Evolutionary conservation across 2,797 vertebrate species (phyloP), one percentile per base, ranked within the genome.

Genomic region (Hephaestus fuliginosus): DNA sequence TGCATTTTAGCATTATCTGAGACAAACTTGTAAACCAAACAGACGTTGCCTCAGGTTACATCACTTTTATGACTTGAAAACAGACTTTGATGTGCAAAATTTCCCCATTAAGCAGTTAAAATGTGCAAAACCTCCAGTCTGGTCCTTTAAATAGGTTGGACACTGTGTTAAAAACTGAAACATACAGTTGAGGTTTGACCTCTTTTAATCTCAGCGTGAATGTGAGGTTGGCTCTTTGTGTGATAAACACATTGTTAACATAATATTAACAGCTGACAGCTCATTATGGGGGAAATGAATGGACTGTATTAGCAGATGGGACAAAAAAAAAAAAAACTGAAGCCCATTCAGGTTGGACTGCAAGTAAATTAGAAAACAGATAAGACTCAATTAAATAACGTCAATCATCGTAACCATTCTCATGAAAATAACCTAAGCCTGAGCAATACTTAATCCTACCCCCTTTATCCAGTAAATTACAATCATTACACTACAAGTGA

Each of bases 361-460:
- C 58, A 70, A 87, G 84, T 86, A 78, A 83, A 85, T 89, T 77
- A 81, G 41, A 88, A 79, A 81, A 81, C 60, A 73, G 66, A 82
- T 65, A 61, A 41, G 51, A 77, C 82, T 85, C 44, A 76, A 73
- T 82, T 82, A 72, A 70, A 84, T 58, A 44, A 61, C 11, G 30
- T 81, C 88, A 89, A 76, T 90, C 76, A 89, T 58, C 43, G 7
- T 57, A 14, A 25, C 48, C n/a, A 46, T 84, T 85, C 58, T 77
- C 18, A 64, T 58, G 72, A 75, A 83, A 86, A 89, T 79, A 76
- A 84, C 49, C 2, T 0, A 41, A 74, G 56, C 44, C 70, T 30
- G 69, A 80, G 81, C 61, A 61, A 63, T 77, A 71, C 84, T 86
- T 64, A 87, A 79, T 82, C 46, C 55, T 73, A 51, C 49, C 61